Conservation (phyloP, 2,888 invertebrate species). For the Strigamia transsilvanica region DNA sequence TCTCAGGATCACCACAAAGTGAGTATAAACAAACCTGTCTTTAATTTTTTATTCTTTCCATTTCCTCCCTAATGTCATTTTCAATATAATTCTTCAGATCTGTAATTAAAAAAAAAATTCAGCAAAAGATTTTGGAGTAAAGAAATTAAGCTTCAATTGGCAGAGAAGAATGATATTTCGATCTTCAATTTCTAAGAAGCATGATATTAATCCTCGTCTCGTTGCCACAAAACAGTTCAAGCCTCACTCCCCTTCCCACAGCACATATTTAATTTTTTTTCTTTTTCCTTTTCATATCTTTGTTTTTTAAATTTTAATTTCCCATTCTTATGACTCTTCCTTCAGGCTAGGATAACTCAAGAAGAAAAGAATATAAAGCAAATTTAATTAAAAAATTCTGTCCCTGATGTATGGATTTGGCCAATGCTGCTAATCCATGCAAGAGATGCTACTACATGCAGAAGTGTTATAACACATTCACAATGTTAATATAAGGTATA, state of each 20-base stretch:
- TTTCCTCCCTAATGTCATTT: not conserved
- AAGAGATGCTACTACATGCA: too few species aligned
- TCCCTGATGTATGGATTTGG: too few species aligned
- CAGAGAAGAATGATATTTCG: slow-evolving; percentile 27
- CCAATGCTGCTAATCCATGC: too few species aligned
- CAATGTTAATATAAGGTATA: too few species aligned
- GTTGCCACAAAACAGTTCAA: slow-evolving; percentile 32
- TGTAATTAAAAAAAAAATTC: not conserved
- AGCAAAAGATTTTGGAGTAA: slow-evolving; percentile 11
- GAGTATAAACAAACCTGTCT: not conserved
- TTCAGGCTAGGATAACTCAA: not conserved
- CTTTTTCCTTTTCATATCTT: too few species aligned
- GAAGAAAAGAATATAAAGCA: too few species aligned
- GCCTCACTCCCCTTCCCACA: not conserved
- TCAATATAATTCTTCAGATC: slow-evolving; percentile 2
- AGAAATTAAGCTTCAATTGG: slow-evolving; percentile 15
- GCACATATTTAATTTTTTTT: not conserved
- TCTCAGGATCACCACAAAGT: too few species aligned
- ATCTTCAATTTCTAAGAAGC: slow-evolving; percentile 44
- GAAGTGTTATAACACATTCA: too few species aligned
- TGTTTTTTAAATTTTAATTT: not conserved
- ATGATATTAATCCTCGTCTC: slow-evolving; percentile 43
- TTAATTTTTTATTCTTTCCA: not conserved
- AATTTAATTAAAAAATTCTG: too few species aligned
- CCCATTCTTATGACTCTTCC: not conserved